Percentiles rank a stretch among this genome's conserved stretches.
phyloP scores from a whole-genome alignment of 2,888 invertebrate species.

The Julus scandinavius region DNA sequence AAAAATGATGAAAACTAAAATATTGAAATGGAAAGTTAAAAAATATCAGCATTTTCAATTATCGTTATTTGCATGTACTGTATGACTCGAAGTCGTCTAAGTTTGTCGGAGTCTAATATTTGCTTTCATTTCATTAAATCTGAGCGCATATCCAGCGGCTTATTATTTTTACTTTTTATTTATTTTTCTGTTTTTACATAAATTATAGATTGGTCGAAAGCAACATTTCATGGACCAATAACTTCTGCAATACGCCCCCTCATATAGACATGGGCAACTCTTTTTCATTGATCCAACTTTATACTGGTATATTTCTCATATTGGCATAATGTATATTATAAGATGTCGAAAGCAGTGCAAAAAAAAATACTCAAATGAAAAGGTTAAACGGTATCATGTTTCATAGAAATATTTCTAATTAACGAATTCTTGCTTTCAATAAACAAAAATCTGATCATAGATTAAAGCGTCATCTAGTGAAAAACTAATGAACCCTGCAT shows the following conservation, averaged over 20 bases:
- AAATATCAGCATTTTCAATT: too few relatives aligned
- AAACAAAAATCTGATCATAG: too few relatives aligned
- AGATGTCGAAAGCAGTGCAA: background rate
- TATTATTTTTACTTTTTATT: background rate
- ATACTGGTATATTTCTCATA: background rate
- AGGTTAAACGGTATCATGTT: background rate
- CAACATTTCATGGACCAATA: background rate
- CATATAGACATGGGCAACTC: background rate
- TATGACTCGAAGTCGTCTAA: too few relatives aligned
- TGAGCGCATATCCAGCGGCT: too few relatives aligned
- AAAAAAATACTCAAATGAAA: background rate
- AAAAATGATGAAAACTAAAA: too few relatives aligned
- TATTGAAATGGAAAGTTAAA: too few relatives aligned
- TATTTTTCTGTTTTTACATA: background rate
- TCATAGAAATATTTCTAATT: too few relatives aligned
- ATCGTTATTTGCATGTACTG: too few relatives aligned
- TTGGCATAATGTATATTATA: background rate
- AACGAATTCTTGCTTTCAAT: too few relatives aligned
- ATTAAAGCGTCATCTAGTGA: background rate
- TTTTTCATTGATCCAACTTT: constrained; percentile 20
- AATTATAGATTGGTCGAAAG: background rate
- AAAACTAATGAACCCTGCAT: background rate
- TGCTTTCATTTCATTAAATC: too few relatives aligned
- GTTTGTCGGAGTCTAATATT: too few relatives aligned
- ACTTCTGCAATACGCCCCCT: background rate